A percentile compares a stretch with the other conserved stretches of the same genome.
Conservation (phyloP, 2,888 invertebrate genomes). For the Mesochorus sp. region DNA sequence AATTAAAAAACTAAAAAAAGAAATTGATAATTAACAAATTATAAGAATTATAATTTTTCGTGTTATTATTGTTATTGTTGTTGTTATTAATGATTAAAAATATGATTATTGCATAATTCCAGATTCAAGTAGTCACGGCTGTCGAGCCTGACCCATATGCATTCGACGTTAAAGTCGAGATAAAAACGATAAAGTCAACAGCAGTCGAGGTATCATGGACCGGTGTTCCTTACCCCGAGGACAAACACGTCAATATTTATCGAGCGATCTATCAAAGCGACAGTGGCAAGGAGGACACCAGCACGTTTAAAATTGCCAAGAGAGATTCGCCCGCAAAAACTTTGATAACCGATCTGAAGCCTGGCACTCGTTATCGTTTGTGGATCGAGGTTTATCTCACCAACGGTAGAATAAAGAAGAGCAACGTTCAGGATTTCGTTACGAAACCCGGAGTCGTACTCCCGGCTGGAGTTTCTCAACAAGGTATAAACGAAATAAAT, state of each 20-base stretch:
- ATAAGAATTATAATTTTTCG: background rate
- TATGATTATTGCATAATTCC: constrained; percentile 2
- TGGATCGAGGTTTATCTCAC: constrained; percentile 95
- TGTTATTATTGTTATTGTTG: background rate
- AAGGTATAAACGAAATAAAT: constrained; percentile 79
- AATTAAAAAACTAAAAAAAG: background rate
- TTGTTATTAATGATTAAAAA: background rate
- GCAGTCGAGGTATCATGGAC: constrained; percentile 91
- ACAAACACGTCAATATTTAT: constrained; percentile 95
- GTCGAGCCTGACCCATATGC: constrained; percentile 88
- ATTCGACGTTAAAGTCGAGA: constrained; percentile 91
- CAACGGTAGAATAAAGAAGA: constrained; percentile 94
- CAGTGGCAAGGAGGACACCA: constrained; percentile 88
- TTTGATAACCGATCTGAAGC: constrained; percentile 87
- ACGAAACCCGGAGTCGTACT: constrained; percentile 88
- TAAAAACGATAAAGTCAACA: constrained; percentile 89
- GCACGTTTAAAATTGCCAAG: constrained; percentile 89
- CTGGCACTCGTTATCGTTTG: constrained; percentile 92
- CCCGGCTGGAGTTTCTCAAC: constrained; percentile 83
- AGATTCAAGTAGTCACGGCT: constrained; percentile 77
- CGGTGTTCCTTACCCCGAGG: constrained; percentile 94
- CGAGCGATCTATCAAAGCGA: constrained; percentile 92
- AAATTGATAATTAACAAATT: background rate
- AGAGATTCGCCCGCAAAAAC: constrained; percentile 88
- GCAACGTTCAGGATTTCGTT: constrained; percentile 93